Evolutionary conservation across 1,140 invertebrate species (phyloP).

Genomic region (fruit fly (Drosophila melanogaster)): Release_6_plus_ISO1_MT NT_033777.3:13506001-13506500

Average conservation of each 20-base stretch:
- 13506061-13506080: constrained; percentile 67
- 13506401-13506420: constrained; percentile 81
- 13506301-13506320: constrained; percentile 49
- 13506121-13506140: constrained; percentile 76
- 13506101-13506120: constrained; percentile 29
- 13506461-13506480: not conserved
- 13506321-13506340: not conserved
- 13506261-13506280: constrained; percentile 83
- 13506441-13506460: constrained; percentile 47
- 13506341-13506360: not conserved
- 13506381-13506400: constrained; percentile 57
- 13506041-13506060: constrained; percentile 80
- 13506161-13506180: constrained; percentile 83
- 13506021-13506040: constrained; percentile 54
- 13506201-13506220: constrained; percentile 12
- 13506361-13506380: not conserved
- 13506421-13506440: constrained; percentile 82
- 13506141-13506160: constrained; percentile 84
- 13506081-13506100: not conserved
- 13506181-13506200: constrained; percentile 75
- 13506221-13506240: constrained; percentile 64
- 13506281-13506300: constrained; percentile 76
- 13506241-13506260: constrained; percentile 79
- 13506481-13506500: constrained; percentile 36
- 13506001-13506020: constrained; percentile 74